Conservation (phyloP, 2,888 invertebrate genomes). For the Thysanoteuthis rhombus region DNA sequence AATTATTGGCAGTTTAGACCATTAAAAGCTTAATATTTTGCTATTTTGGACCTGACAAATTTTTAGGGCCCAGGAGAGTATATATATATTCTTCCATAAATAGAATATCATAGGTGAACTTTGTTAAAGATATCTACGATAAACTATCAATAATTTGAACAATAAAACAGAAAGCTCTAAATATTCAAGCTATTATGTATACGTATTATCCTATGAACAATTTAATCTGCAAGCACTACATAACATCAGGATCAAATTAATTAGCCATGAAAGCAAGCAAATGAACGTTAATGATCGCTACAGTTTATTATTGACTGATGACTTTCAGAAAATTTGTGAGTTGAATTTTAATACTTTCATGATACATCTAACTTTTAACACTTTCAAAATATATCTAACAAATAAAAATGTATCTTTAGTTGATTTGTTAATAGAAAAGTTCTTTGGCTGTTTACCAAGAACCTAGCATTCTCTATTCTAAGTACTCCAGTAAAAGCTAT, state of each 20-base stretch:
- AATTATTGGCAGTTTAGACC: no score
- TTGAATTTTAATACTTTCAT: background rate
- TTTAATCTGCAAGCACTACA: background rate
- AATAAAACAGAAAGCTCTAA: background rate
- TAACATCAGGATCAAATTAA: background rate
- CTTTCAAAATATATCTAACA: no score
- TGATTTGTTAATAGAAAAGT: background rate
- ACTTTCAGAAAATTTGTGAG: background rate
- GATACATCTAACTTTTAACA: no score
- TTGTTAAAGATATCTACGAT: background rate
- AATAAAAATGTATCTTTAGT: no score
- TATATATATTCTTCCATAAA: background rate
- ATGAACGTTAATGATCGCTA: background rate
- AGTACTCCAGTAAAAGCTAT: no score
- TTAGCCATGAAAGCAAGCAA: background rate
- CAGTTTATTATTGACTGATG: background rate
- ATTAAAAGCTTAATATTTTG: no score
- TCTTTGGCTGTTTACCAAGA: background rate
- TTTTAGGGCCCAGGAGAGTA: no score
- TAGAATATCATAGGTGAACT: background rate
- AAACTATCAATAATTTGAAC: background rate
- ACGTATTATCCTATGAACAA: background rate
- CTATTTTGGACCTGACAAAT: no score
- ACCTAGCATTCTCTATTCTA: background rate
- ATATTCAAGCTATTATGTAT: background rate